phyloP scores from a whole-genome alignment of 2,797 vertebrate genomes.

The Lepus oiostolus region DNA sequence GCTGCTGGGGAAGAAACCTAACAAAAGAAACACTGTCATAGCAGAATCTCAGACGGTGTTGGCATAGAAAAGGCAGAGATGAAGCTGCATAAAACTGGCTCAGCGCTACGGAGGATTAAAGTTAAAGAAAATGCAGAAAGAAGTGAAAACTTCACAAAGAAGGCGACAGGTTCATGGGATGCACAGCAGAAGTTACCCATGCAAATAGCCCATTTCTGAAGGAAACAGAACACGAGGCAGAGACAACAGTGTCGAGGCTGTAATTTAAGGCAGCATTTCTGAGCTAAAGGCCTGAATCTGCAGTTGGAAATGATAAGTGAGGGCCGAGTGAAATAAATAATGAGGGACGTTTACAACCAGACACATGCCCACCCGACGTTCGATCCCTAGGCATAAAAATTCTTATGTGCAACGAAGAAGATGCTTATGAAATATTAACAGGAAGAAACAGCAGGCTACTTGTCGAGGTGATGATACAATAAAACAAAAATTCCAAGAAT shows the following conservation, averaged over 20 bases:
- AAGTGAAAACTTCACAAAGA: no score
- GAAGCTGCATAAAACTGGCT: rapidly evolving
- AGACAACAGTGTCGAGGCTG: background rate
- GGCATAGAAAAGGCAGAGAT: background rate
- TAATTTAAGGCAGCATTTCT: background rate
- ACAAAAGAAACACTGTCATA: background rate
- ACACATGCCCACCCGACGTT: background rate
- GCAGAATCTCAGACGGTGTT: background rate
- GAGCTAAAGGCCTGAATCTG: background rate
- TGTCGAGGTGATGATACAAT: background rate
- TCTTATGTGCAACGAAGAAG: background rate
- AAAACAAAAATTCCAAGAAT: background rate
- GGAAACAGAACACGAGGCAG: rapidly evolving
- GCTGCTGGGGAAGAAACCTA: background rate
- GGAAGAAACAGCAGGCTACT: background rate
- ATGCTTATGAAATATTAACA: background rate
- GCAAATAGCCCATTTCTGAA: background rate
- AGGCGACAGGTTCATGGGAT: rapidly evolving
- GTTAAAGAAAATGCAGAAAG: background rate
- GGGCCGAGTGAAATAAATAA: background rate
- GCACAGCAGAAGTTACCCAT: rapidly evolving
- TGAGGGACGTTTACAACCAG: background rate
- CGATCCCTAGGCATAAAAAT: background rate
- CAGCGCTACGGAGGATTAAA: rapidly evolving
- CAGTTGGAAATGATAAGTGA: background rate